phyloP scores from a whole-genome alignment of 2,888 invertebrate genomes.

The Bimastos eiseni region DNA sequence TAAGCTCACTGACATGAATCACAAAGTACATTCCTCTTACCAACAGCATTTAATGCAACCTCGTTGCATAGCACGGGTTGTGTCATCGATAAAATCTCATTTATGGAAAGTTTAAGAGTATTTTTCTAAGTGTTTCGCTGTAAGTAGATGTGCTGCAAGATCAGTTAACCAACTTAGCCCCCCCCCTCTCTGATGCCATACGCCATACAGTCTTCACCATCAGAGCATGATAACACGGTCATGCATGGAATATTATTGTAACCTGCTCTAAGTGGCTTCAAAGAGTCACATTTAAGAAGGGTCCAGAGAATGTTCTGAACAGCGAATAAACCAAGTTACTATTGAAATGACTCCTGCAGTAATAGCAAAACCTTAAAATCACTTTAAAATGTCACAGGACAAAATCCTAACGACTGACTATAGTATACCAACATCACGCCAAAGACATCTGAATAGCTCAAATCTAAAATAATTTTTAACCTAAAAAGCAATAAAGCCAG shows the following conservation, averaged over 20 bases:
- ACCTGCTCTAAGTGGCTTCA: neutral
- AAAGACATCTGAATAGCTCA: neutral
- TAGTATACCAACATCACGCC: neutral
- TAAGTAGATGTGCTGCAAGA: too few relatives aligned
- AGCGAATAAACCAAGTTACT: neutral
- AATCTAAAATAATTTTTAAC: neutral
- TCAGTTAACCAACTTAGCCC: too few relatives aligned
- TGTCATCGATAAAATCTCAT: too few relatives aligned
- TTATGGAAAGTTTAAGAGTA: too few relatives aligned
- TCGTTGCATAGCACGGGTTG: too few relatives aligned
- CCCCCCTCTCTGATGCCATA: neutral
- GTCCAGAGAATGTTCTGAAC: neutral
- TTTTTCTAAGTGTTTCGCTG: too few relatives aligned
- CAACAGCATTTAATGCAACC: too few relatives aligned
- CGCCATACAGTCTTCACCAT: neutral
- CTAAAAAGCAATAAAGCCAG: neutral
- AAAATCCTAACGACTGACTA: neutral
- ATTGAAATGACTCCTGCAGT: neutral
- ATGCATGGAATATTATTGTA: neutral
- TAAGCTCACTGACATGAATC: too few relatives aligned
- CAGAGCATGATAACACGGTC: neutral
- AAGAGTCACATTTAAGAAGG: neutral
- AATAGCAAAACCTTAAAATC: neutral
- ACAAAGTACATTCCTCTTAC: too few relatives aligned
- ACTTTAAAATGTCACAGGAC: neutral